These are phyloP conservation scores for Natrix natrix DNA, from an alignment of 2,797 vertebrate genomes.

Conservation along the genomic window DNA sequence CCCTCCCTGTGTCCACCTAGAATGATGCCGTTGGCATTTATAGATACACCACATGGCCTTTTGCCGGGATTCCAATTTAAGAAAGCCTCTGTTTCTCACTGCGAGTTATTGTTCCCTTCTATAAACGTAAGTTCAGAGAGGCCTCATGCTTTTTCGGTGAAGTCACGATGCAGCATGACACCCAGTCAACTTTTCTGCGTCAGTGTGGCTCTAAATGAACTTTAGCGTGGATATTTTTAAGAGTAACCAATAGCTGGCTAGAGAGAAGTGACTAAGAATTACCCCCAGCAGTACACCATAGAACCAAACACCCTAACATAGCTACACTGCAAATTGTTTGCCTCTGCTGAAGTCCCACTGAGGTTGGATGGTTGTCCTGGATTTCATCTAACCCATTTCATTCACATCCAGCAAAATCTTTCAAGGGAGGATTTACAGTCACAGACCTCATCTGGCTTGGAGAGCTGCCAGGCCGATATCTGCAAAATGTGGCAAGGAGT, in stretches of 20 bases:
- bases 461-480: too few relatives aligned
- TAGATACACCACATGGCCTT: slow-evolving; percentile 38
- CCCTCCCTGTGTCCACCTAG: background rate
- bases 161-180: slow-evolving; percentile 42
- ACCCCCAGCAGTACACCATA: background rate
- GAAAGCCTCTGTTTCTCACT: slow-evolving; percentile 27
- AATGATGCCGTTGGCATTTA: slow-evolving; percentile 47
- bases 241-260: background rate
- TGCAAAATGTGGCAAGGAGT: too few relatives aligned
- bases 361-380: background rate
- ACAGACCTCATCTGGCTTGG: too few relatives aligned
- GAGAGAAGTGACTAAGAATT: background rate
- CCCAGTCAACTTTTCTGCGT: slow-evolving; percentile 32
- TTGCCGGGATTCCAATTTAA: slow-evolving; percentile 45
- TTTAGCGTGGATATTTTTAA: background rate
- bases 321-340: background rate
- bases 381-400: background rate
- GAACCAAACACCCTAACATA: background rate
- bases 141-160: slow-evolving; percentile 48
- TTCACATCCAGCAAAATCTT: slow-evolving; percentile 65
- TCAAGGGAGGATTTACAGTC: too few relatives aligned
- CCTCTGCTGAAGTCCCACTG: slow-evolving; percentile 3
- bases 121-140: slow-evolving; percentile 28
- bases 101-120: slow-evolving; percentile 29
- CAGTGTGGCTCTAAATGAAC: slow-evolving; percentile 6